Percentiles rank a stretch among this genome's conserved stretches.
Evolutionary conservation across 1,140 invertebrate genomes (phyloP).

Genomic region (Drosophila littoralis): DNA sequence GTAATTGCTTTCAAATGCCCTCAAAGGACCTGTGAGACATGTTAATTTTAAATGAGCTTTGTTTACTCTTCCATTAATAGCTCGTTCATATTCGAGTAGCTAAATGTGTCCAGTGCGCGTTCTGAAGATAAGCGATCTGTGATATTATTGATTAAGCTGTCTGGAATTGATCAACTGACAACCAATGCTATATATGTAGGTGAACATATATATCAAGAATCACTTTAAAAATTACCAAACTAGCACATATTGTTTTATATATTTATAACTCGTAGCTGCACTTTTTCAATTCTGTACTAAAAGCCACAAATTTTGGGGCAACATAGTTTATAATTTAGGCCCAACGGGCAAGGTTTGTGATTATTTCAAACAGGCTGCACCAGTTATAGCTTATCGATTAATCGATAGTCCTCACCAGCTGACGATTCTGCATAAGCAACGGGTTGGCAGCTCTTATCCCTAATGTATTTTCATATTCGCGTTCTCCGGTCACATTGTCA

Average conservation of each 20-base stretch:
- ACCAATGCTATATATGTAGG: too few relatives aligned
- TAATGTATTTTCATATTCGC: background rate
- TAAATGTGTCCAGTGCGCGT: background rate
- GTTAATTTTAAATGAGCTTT: background rate
- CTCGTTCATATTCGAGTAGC: background rate
- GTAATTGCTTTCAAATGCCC: constrained; percentile 6
- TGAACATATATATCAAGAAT: too few relatives aligned
- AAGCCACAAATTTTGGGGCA: background rate
- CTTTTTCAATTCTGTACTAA: background rate
- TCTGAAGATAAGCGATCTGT: background rate
- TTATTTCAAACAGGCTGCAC: background rate
- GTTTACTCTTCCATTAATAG: background rate
- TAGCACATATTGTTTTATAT: background rate
- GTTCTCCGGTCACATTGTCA: constrained; percentile 20
- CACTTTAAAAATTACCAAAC: background rate
- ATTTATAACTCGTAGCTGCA: background rate
- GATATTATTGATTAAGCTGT: background rate
- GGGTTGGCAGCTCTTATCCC: constrained; percentile 24
- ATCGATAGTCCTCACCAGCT: background rate
- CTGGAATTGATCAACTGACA: background rate
- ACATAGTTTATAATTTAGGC: background rate
- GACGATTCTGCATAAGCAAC: too few relatives aligned
- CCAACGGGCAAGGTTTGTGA: background rate
- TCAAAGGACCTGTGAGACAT: background rate
- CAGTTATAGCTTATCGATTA: constrained; percentile 6